phyloP scores from a whole-genome alignment of 2,113 vertebrate genomes.

The Lophotis ruficrista region DNA sequence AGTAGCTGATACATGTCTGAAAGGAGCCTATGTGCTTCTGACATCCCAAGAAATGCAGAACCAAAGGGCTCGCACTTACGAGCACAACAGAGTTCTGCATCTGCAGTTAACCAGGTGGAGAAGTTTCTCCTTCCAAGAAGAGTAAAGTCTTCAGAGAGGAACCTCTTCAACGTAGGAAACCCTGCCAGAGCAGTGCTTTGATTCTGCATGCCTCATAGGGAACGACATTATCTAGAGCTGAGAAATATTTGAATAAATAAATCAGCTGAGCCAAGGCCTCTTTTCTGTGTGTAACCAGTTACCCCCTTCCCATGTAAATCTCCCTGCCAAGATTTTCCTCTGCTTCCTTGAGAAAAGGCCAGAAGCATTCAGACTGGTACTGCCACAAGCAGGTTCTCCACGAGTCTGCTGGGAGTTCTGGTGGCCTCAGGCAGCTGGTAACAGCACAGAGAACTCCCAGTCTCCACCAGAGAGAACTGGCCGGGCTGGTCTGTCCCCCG shows the following conservation, averaged over 20 bases:
- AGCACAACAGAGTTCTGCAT: not conserved
- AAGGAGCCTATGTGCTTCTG: not conserved
- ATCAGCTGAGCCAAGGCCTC: not conserved
- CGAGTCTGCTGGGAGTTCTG: not conserved
- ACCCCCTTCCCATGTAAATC: not conserved
- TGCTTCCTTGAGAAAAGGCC: slow-evolving; percentile 17
- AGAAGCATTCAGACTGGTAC: not conserved
- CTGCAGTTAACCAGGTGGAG: not conserved
- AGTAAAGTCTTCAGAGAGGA: not conserved
- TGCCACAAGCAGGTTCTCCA: not conserved
- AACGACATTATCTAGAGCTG: not conserved
- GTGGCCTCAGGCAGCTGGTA: not conserved
- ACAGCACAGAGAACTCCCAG: not conserved
- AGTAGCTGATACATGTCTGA: not conserved
- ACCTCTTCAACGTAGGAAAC: not conserved
- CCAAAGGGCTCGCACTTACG: not conserved
- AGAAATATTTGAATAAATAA: slow-evolving; percentile 7
- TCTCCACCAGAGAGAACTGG: not conserved
- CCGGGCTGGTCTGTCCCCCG: not conserved
- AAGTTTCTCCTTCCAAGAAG: not conserved
- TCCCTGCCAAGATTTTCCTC: not conserved
- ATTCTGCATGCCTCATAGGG: not conserved
- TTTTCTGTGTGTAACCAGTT: not conserved
- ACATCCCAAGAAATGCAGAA: not conserved
- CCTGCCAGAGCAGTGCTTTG: not conserved